phyloP scores from a whole-genome alignment of 2,797 vertebrate genomes.

The Champsocephalus esox region DNA sequence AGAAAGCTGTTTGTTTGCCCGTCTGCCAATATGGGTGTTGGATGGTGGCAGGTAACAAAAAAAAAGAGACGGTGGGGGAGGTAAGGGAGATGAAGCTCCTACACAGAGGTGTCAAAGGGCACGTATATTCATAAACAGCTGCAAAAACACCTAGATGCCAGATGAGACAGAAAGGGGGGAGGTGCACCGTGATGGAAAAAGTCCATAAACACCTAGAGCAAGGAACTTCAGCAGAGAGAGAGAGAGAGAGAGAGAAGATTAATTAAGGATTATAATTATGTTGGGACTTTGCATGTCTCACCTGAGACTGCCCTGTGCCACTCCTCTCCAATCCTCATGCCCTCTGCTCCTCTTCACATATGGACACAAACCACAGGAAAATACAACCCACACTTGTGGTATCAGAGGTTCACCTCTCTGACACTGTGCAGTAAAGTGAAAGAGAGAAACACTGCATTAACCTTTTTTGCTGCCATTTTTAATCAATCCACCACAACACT shows the following conservation, averaged over 20 bases:
- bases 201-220: conserved; percentile 68
- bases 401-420: conserved; percentile 64
- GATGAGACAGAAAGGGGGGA: conserved; percentile 62
- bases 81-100: conserved; percentile 32
- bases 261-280: conserved; percentile 87
- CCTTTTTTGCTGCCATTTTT: conserved; percentile 37
- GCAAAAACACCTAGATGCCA: conserved; percentile 73
- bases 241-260: conserved; percentile 57
- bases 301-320: conserved; percentile 76
- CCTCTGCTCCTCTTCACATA: conserved; percentile 74
- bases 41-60: conserved; percentile 58
- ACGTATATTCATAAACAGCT: conserved; percentile 78
- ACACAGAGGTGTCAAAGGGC: conserved; percentile 74
- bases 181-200: conserved; percentile 61
- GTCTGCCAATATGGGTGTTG: conserved; percentile 66
- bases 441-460: conserved; percentile 45
- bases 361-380: conserved; percentile 73
- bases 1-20: conserved; percentile 83
- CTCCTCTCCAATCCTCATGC: conserved; percentile 62
- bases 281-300: conserved; percentile 80
- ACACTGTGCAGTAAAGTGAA: conserved; percentile 47
- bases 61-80: conserved; percentile 22
- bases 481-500: conserved; percentile 22
- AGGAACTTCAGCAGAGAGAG: conserved; percentile 45
- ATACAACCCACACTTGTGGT: conserved; percentile 58